Base-by-base conservation (phyloP, 2,113 vertebrate species). In the Irena cyanogastra region DNA sequence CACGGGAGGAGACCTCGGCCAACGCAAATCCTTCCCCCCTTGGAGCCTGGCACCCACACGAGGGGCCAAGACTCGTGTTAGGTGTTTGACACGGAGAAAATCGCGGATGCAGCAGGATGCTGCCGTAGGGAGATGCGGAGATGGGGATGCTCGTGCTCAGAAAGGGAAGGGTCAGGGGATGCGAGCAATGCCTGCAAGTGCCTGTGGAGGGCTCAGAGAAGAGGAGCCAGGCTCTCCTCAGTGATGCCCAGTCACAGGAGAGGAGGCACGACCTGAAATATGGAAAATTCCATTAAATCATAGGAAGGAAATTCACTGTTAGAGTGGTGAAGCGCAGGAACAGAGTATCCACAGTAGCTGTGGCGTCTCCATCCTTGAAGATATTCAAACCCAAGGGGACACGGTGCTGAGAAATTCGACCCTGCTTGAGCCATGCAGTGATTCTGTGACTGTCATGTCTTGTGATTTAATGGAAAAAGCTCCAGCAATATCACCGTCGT, bases 61-160 rank as follows among this genome's bases (percentile, higher is more conserved):
- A 39, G 54, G 37, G 68, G 11, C 7, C 1, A 1, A 13, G 3
- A 0, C 8, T 23, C 47, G 2, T 0, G 0, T 3, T 6, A 0
- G 2, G 31, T 2, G 7, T 65, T 60, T 30, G 12, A 17, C 6
- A 0, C 0, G 3, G 63, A 8, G 49, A 8, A 64, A 60, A 78
- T 17, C 83, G 3, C 0, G 21, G 57, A 28, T 10, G 66, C 20
- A 16, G n/a, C 7, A 9, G 76, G 76, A n/a, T 19, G 80, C 26
- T 68, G 61, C 26, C 0, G 0, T 1, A 1, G 10, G 64, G 30
- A 44, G 74, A 44, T 27, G 80, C 80, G 70, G 83, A 53, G 66
- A 31, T 9, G 53, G 33, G 19, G 44, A 28, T 61, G 50, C 8
- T 76, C 11, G 0, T 13, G 61, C 63, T 61, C 3, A 0, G 13